Evolutionary conservation across 2,888 invertebrate genomes (phyloP).

Genomic region (Himalopsyche japonica): DNA sequence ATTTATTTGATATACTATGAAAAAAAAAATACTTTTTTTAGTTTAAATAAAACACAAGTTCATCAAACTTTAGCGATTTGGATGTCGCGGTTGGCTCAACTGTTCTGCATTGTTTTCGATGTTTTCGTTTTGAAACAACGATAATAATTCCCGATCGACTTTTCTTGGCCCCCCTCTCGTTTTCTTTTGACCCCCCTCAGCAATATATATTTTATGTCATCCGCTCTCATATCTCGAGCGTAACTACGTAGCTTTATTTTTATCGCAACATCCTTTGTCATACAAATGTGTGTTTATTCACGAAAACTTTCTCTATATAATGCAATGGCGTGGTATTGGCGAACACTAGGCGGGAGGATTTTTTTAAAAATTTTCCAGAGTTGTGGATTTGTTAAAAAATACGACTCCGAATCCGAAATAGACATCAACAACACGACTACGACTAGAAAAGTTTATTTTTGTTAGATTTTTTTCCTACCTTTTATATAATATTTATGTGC

Average conservation of each 20-base stretch:
- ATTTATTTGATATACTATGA: too few relatives aligned
- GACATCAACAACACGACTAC: too few relatives aligned
- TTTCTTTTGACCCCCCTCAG: background rate
- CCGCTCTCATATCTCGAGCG: background rate
- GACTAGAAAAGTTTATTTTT: too few relatives aligned
- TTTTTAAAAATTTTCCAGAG: too few relatives aligned
- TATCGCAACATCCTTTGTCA: background rate
- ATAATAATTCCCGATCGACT: background rate
- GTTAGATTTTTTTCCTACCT: too few relatives aligned
- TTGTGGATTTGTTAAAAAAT: too few relatives aligned
- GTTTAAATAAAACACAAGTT: too few relatives aligned
- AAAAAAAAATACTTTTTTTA: too few relatives aligned
- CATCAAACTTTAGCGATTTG: too few relatives aligned
- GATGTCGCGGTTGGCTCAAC: background rate
- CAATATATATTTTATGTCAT: background rate
- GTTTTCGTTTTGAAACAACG: background rate
- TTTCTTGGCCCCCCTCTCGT: background rate
- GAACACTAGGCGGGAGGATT: background rate
- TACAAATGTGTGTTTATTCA: background rate
- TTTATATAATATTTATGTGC: too few relatives aligned
- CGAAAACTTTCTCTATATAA: background rate
- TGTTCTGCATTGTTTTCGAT: background rate
- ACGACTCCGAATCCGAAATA: too few relatives aligned
- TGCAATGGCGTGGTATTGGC: background rate
- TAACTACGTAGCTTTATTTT: background rate